Conservation (phyloP, 2,113 vertebrate species). For the Turdus rufiventris region DNA sequence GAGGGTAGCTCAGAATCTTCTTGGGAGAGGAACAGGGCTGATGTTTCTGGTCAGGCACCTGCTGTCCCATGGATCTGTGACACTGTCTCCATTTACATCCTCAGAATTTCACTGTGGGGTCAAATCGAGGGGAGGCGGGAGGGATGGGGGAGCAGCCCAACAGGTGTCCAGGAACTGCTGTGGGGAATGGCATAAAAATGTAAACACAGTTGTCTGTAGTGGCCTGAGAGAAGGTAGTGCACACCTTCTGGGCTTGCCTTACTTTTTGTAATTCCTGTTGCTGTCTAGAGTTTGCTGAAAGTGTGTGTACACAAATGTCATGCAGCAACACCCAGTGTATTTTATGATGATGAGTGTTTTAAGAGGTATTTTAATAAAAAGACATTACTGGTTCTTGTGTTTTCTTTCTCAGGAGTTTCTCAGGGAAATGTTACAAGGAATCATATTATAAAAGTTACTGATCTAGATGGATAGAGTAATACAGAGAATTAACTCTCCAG, state of each 20-base stretch:
- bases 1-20: not conserved
- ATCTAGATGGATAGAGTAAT: not conserved
- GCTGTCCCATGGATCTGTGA: not conserved
- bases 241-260: not conserved
- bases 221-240: not conserved
- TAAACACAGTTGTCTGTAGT: not conserved
- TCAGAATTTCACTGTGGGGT: not conserved
- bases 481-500: not conserved
- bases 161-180: not conserved
- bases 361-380: conserved; percentile 65
- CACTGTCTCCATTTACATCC: not conserved
- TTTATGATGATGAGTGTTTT: not conserved
- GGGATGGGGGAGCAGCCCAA: not conserved
- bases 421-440: not conserved
- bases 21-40: not conserved
- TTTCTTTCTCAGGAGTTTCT: not conserved
- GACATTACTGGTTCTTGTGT: not conserved
- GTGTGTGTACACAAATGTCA: not conserved
- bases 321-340: not conserved
- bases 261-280: not conserved
- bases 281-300: not conserved
- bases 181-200: not conserved
- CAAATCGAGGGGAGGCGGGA: not conserved
- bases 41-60: not conserved
- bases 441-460: not conserved